Evolutionary conservation across 2,888 invertebrate species (phyloP).

Genomic region (Eurytoma adleriae): DNA sequence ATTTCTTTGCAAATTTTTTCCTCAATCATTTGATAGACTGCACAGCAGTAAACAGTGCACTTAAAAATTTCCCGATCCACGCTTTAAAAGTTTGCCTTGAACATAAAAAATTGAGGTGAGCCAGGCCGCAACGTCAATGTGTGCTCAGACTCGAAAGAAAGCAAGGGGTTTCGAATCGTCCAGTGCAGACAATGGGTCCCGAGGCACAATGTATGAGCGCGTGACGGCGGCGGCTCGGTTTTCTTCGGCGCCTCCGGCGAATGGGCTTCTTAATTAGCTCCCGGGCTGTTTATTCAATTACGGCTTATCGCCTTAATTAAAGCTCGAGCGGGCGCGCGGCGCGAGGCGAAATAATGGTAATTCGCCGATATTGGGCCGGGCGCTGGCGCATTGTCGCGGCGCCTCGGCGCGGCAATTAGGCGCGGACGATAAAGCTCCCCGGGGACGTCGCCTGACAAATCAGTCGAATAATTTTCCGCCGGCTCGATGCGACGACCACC

Average conservation of each 20-base stretch:
- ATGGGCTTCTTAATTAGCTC: constrained; percentile 40
- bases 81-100: no score
- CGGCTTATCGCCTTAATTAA: constrained; percentile 45
- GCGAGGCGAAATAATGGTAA: constrained; percentile 14
- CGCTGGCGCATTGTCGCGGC: neutral
- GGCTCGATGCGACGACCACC: neutral
- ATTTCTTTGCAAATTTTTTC: no score
- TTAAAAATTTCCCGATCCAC: no score
- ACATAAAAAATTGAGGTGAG: no score
- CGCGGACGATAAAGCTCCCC: neutral
- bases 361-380: constrained; percentile 2
- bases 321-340: neutral
- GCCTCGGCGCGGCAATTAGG: constrained; percentile 3
- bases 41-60: no score
- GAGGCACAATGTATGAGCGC: no score
- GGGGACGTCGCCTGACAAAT: neutral
- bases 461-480: neutral
- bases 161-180: no score
- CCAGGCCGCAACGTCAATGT: no score
- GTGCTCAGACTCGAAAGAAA: no score
- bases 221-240: constrained; percentile 8
- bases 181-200: no score
- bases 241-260: constrained; percentile 3
- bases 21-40: no score
- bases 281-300: constrained; percentile 35